Evolutionary conservation across 2,888 invertebrate genomes (phyloP), one percentile per base, ranked within the genome.

Genomic region (Mythimna ferrago): DNA sequence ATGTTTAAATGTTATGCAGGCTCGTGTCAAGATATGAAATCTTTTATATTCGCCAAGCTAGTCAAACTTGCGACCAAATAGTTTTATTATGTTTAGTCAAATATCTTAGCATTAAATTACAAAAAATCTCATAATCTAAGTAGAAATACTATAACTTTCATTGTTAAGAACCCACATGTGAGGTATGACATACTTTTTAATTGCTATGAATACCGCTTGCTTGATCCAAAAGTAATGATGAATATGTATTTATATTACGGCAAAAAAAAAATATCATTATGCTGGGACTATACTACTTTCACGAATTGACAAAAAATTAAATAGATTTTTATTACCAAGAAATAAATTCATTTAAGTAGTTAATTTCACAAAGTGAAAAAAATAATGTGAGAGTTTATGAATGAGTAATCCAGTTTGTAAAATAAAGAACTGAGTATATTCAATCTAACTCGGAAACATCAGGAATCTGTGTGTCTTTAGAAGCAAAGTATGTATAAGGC

Each of bases 51-150:
- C 56, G 60, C 74, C 67, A 71, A 79, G 73, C 83, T 84, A 83
- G 86, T 84, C 83, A 84, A 85, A 73, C 67, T 80, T 54, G 58
- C 62, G 77, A 83, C 85, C 83, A 76, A 85, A 72, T 76, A 83
- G 60, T 80, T 71, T 38, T 48, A 66, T 82, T 80, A 80, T 69
- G 53, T 80, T 78, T 66, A 32, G 7, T 78, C 44, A 70, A 76
- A 65, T 69, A 64, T 70, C 51, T 78, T 70, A 82, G 65, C 26
- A 77, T 57, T 57, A 67, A 64, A 63, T 74, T 65, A 61, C 51
- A 41, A 66, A 81, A 51, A 61, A 61, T 32, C 53, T 61, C 35
- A 11, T 73, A 76, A 32, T 54, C 26, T 81, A 66, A 11, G 16
- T 71, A 69, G 32, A 32, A 32, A 16, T 21, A 61, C 48, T 78